Percentiles rank a stretch among this genome's conserved stretches.
Conservation (phyloP, 64 coral and sea anemone genomes). For the Catalaphyllia jardinei region DNA sequence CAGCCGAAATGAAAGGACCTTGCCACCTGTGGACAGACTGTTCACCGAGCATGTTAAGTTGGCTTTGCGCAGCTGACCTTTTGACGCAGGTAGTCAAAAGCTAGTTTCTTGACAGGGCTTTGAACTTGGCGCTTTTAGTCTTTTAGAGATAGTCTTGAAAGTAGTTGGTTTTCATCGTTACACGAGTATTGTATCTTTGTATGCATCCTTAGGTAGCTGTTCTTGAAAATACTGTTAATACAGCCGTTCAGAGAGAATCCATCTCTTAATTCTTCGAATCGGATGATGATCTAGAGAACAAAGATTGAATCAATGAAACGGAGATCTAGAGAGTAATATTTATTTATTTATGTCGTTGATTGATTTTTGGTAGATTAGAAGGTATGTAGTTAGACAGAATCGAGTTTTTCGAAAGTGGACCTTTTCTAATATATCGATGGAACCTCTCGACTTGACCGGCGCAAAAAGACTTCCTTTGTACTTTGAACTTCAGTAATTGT, state of each 20-base stretch:
- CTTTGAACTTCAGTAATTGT: background rate
- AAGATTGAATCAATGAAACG: slow-evolving; percentile 1
- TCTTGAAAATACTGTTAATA: background rate
- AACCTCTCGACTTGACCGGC: background rate
- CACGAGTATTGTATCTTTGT: background rate
- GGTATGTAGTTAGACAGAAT: background rate
- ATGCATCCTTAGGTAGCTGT: background rate
- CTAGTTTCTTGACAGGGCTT: background rate
- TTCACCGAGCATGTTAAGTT: background rate
- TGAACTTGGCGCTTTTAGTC: background rate
- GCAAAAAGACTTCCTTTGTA: background rate
- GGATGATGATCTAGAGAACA: background rate
- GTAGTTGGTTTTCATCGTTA: background rate
- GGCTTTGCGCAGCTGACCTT: background rate
- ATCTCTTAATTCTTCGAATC: background rate
- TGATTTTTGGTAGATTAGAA: background rate
- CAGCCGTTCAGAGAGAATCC: background rate
- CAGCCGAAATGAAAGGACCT: background rate
- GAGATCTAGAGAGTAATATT: slow-evolving; percentile 11
- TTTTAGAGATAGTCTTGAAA: background rate
- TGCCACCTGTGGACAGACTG: background rate
- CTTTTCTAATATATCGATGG: background rate
- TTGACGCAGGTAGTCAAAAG: background rate
- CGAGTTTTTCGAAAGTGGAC: background rate
- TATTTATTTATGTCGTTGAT: slow-evolving; percentile 35